Evolutionary conservation across 2,113 vertebrate genomes (phyloP), one percentile per base, ranked within the genome.

Genomic region (Microcebus lehilahytsara): DNA sequence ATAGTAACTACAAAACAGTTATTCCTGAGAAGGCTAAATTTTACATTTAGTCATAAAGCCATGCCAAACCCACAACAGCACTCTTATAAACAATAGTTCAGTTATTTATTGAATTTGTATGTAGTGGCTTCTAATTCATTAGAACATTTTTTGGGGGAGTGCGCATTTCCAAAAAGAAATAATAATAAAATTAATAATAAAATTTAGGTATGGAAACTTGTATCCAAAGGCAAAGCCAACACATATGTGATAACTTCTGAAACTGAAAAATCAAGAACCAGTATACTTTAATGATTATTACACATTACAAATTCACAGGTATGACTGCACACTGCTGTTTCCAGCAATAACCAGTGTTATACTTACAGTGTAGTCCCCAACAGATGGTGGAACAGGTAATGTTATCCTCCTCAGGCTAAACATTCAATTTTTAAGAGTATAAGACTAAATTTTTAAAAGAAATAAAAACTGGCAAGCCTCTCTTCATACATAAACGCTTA

Each of bases 361-460:
- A 23, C 51, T 91, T 77, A 71, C 7, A 85, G 42, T 87, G 19
- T 58, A 56, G 25, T 53, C 37, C 13, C 58, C 53, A 90, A 34
- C 90, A 90, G 95, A 96, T 94, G 91, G 90, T 37, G 4, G 25
- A 91, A 93, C 64, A 93, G 66, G 91, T 53, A 93, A 95, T 93
- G 37, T 23, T 90, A 71, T 84, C 37, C 13, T 90, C 72, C 58
- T 81, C 89, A 0, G 23, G 89, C 16, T 91, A 93, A 53, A 94
- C 30, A 78, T 91, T 79, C 66, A 22, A n/a, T 17, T 87, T 95
- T 90, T 62, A 30, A 58, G 92, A 94, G 13, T 67, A 53, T 81
- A 89, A 85, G 34, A 91, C 53, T 64, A 19, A 49, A 84, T 78
- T 79, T 83, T 27, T 42, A 89, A 66, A 95, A 90, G 46, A 85